Conservation (phyloP, 2,113 vertebrate species). For the Corydoras sp. region DNA sequence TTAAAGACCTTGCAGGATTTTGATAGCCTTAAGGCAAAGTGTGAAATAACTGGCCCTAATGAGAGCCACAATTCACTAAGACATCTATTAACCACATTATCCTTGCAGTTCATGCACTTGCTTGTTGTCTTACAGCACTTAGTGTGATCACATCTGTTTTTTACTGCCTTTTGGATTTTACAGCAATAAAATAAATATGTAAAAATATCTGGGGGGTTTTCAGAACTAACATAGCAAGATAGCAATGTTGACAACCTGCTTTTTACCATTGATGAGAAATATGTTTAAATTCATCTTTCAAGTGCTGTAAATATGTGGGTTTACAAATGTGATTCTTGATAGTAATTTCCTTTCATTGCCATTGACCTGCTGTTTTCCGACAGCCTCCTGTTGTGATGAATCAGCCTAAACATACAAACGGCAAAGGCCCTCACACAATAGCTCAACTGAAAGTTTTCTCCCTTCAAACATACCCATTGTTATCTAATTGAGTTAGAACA, state of each 20-base stretch:
- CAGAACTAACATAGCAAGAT: too few relatives aligned
- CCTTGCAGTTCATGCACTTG: background rate
- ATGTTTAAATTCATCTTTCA: background rate
- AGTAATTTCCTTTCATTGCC: constrained; percentile 26
- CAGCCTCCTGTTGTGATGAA: constrained; percentile 31
- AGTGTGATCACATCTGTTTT: too few relatives aligned
- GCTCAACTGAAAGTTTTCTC: constrained; percentile 30
- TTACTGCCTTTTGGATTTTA: too few relatives aligned
- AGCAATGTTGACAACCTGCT: too few relatives aligned
- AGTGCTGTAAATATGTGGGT: background rate
- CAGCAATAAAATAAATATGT: too few relatives aligned
- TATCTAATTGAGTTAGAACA: constrained; percentile 43
- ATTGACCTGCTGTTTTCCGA: constrained; percentile 32
- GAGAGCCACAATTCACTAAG: constrained; percentile 12
- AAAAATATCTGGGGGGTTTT: too few relatives aligned
- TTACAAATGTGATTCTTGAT: background rate
- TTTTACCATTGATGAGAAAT: background rate
- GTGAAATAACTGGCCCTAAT: constrained; percentile 8
- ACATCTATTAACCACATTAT: constrained; percentile 14
- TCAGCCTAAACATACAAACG: constrained; percentile 47
- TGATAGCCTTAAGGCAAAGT: constrained; percentile 17
- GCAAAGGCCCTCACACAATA: constrained; percentile 26
- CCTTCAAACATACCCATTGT: constrained; percentile 43
- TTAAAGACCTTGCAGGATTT: constrained; percentile 21
- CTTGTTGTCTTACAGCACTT: constrained; percentile 6